Base-by-base conservation (phyloP, 2,113 vertebrate genomes). In the Pluvialis apricaria region DNA sequence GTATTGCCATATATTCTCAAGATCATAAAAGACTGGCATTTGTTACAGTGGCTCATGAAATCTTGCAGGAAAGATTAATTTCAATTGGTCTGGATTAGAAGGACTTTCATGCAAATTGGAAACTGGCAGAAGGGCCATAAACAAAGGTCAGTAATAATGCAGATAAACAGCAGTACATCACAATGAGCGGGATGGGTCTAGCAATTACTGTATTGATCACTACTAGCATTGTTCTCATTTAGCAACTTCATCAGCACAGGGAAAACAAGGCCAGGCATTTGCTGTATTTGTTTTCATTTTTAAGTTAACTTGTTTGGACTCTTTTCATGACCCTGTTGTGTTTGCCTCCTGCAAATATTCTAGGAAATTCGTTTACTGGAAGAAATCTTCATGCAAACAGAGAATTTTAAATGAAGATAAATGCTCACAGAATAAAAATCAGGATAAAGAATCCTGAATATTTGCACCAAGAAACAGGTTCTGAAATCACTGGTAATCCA, bases 151-250 rank as follows among this genome's bases (percentile, higher is more conserved):
- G 34, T 77, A 81, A 55, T 76, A 93, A 93, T n/a, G 26, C 49
- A 94, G 70, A 88, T 76, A 92, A 96, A 89, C 72, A 91, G 40
- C 66, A 80, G 49, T 80, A 61, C 51, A 73, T 91, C 80, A 93
- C 78, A 81, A 52, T n/a, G 54, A 86, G 70, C 14, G 4, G 54
- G 73, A 88, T 44, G 20, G 45, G 42, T 58, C 42, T 66, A 78
- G 45, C 52, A 86, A 85, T 90, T 96, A 81, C 47, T 16, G 6
- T 75, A 94, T 92, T 0, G 57, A 95, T 94, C 75, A 47, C 45
- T 52, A 34, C 49, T 72, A 47, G 31, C 25, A 38, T 58, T 82
- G 5, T 85, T 90, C 73, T 84, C 73, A 80, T 96, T 95, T 80
- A 91, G 36, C 73, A 84, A 76, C 86, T 96, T 95, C 87, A 94